phyloP scores from a whole-genome alignment of 2,113 vertebrate species.

The Equus quagga region DNA sequence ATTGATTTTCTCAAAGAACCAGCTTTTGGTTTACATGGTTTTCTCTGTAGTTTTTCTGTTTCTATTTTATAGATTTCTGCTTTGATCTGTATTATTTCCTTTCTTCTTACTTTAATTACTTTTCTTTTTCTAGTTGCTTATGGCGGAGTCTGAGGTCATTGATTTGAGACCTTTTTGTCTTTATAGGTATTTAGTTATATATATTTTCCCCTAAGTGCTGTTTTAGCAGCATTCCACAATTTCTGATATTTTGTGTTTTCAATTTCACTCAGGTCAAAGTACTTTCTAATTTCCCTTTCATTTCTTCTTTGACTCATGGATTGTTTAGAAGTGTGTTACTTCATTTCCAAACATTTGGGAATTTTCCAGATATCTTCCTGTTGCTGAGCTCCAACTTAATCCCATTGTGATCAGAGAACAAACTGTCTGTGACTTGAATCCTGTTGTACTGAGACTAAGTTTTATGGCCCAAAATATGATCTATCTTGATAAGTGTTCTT shows the following conservation, averaged over 20 bases:
- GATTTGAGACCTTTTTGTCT: background rate
- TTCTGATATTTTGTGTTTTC: background rate
- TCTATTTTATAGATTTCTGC: background rate
- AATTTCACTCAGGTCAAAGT: background rate
- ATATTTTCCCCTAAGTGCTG: background rate
- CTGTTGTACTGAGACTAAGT: background rate
- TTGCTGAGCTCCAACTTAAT: background rate
- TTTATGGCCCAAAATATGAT: background rate
- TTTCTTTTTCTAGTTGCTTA: background rate
- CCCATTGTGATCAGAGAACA: background rate
- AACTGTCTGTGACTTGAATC: background rate
- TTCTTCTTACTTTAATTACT: constrained; percentile 16
- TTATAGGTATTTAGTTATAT: background rate
- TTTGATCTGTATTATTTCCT: constrained; percentile 10
- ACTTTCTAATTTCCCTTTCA: background rate
- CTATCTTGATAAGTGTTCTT: background rate
- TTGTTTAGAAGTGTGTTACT: background rate
- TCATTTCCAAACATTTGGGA: background rate
- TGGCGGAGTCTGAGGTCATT: background rate
- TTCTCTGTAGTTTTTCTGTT: background rate
- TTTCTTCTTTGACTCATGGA: background rate
- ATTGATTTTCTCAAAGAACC: background rate
- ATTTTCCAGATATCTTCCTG: background rate
- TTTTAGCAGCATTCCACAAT: background rate
- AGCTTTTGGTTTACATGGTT: background rate